Base-by-base conservation (phyloP, 2,113 vertebrate species). In the Syrrhaptes paradoxus region DNA sequence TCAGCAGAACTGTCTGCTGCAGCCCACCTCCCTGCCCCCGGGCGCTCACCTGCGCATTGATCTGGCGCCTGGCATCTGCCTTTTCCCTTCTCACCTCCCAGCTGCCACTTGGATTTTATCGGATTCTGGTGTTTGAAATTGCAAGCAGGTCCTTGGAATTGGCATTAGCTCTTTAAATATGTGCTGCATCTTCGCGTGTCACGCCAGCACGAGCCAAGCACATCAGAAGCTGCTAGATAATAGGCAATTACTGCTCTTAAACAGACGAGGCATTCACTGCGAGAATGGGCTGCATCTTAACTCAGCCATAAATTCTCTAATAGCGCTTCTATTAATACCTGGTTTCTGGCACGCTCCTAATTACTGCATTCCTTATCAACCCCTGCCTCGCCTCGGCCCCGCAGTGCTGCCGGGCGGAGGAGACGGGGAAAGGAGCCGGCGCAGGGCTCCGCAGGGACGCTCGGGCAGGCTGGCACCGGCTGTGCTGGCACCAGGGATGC, bases 181-280 rank as follows among this genome's bases (percentile, higher is more conserved):
- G 90, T 82, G 90, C 96, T 89, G 94, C 93, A 95, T 95, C 96
- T 92, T 84, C 29, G 15, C 3, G 6, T 80, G 92, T 81, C 95
- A 78, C 28, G 74, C 70, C 92, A 93, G 96, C 96, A 94, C 88
- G 90, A 96, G 94, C 96, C 91, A 76, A 89, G 95, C 95, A 58
- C 94, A 86, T 95, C 95, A 96, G 95, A 94, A 96, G 95, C 93
- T 90, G 96, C 90, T 71, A 65, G 91, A 89, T 97, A 97, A 97
- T 94, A 94, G 95, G 96, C 96, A 97, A 97, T 97, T 97, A 97
- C 95, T 95, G 96, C 83, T 97, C 96, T 97, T 97, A 96, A 96
- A 90, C 93, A 94, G 96, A 93, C 85, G 61, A 95, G 93, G 91
- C 91, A 87, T 95, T 96, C 91, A 67, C 85, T 7, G 49, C 77